Percentiles rank a stretch among this genome's conserved stretches.
Conservation (phyloP, 2,888 invertebrate species). For the Volucella bombylans region DNA sequence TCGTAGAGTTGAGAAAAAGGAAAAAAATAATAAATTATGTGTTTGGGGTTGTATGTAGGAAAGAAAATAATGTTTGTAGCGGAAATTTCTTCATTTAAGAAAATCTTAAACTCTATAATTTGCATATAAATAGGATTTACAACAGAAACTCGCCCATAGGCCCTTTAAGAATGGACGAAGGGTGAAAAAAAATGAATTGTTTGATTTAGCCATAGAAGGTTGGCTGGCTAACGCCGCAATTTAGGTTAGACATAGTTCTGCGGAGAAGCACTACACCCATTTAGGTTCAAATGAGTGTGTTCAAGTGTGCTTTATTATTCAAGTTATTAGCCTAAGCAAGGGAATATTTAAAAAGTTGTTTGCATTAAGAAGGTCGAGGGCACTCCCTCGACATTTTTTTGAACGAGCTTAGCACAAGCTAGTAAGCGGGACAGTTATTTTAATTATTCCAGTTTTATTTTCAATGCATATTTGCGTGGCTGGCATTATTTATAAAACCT, state of each 20-base stretch:
- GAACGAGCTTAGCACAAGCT: too few relatives aligned
- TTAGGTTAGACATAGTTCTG: conserved; percentile 24
- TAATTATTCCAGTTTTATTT: too few relatives aligned
- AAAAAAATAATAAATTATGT: conserved; percentile 3
- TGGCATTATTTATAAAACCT: too few relatives aligned
- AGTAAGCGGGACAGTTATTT: too few relatives aligned
- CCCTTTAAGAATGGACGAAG: not conserved
- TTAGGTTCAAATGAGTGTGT: conserved; percentile 10
- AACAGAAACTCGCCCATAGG: not conserved
- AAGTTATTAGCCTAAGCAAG: too few relatives aligned
- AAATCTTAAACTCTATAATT: conserved; percentile 37
- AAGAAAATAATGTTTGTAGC: conserved; percentile 21
- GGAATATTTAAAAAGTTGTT: too few relatives aligned
- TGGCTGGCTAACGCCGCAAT: conserved; percentile 10
- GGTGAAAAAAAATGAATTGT: conserved; percentile 16
- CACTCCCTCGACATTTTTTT: too few relatives aligned
- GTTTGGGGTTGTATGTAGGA: conserved; percentile 1
- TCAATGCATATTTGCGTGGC: too few relatives aligned
- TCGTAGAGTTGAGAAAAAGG: not conserved
- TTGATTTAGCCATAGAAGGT: conserved; percentile 15
- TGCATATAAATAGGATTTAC: conserved; percentile 55
- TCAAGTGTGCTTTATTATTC: not conserved
- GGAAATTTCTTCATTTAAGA: conserved; percentile 41
- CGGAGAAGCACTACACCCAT: conserved; percentile 31
- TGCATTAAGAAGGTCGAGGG: too few relatives aligned